Evolutionary conservation across 2,888 invertebrate species (phyloP), one percentile per base, ranked within the genome.

Genomic region (Phengaris alcon): DNA sequence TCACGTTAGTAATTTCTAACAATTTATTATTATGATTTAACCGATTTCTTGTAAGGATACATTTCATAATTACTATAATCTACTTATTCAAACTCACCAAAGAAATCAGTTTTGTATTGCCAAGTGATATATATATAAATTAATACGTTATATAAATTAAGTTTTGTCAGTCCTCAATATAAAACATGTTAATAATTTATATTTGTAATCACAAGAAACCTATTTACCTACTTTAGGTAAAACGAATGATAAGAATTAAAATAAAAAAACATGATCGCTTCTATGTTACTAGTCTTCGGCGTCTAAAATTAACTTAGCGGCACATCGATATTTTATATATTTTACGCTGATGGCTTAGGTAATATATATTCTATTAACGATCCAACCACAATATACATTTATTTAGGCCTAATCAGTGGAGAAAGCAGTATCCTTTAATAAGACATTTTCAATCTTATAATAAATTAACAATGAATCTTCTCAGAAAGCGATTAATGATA

Each of bases 241-340:
- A 35, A 35, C 35, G 4, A 35, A 3, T 4, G 2, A 35, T 35
- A 35, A 3, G 35, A 35, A 35, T 35, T 54, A 54, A 57, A 57
- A 57, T 15, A 57, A 13, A 57, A 15, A 2, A 59, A 74, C 5
- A 44, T 44, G 44, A 73, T 55, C 78, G 70, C 68, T 68, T 80
- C 79, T 82, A 77, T 59, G 79, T 69, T 76, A 52, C 84, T 74
- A 68, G 10, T 79, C 78, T 77, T 76, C 69, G 79, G 79, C 79
- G 81, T 81, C 86, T 84, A 80, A 86, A 90, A 88, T 90, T 90
- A 90, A 81, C 82, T 80, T 78, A 79, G 80, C 82, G 79, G 80
- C 78, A 79, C 83, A 82, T 85, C 88, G 84, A 89, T 91, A 91
- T 88, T 89, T 90, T 88, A 87, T 85, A 86, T 80, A 85, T 81